Base-by-base conservation (phyloP, 2,797 vertebrate species). In the Poecilia picta region DNA sequence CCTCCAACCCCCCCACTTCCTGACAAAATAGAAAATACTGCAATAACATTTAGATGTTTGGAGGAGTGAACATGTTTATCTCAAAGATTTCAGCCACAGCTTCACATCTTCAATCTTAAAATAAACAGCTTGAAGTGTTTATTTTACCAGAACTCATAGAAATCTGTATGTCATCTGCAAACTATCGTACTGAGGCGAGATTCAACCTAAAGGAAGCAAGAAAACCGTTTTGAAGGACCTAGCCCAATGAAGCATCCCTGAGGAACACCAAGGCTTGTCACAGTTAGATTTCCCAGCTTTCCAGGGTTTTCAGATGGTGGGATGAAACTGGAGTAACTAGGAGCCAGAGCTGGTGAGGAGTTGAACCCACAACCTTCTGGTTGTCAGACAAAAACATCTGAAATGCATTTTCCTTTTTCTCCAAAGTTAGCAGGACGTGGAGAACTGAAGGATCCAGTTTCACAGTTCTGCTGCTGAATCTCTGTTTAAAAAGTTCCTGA, bases 101-200 rank as follows among this genome's bases (percentile, higher is more conserved):
- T 68, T 68, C 64, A 68, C 33, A 36, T 68, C 20, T 68, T 66
- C 64, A 23, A 68, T 25, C n/a, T n/a, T n/a, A n/a, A n/a, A n/a
- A n/a, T n/a, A n/a, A n/a, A 20, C 36, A 25, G 16, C 18, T 66
- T 66, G 20, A 39, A 20, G 36, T 68, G 11, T 20, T 39, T 20
- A n/a, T 59, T 23, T 20, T 41, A 33, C 31, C 28, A 62, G 57
- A 20, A 25, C 20, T 68, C 31, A 23, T 10, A 23, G 20, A 41
- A 68, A 68, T 39, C 64, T 23, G 3, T 4, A 64, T 64, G 62
- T 10, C n/a, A 36, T 36, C 62, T 66, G 36, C 33, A 41, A 68
- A 68, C 25, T 68, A 41, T 13, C 5, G 64, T 41, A 13, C 36
- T 68, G 8, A 41, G 36, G 59, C 0, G 0, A 68, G 36, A 43